These are phyloP conservation scores for Halocynthia aurantium DNA, from an alignment of 23 tunicate genomes.

Conservation along the genomic window DNA sequence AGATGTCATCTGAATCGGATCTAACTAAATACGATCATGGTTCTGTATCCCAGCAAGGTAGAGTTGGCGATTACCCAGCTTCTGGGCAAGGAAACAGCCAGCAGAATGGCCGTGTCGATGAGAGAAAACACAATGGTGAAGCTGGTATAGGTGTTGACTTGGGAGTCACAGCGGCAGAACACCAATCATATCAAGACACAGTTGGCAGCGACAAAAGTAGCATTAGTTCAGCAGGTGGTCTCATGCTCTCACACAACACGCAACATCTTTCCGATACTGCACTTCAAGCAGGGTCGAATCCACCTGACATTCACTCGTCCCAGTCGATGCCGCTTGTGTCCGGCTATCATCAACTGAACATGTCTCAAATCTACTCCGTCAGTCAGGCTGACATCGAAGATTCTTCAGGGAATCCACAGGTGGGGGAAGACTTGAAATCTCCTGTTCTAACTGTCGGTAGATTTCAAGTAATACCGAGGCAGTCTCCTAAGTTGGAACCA, in stretches of 20 bases:
- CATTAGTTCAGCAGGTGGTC: conserved; percentile 5
- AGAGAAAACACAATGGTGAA: neutral
- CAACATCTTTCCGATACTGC: neutral
- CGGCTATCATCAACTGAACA: neutral
- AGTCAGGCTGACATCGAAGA: conserved; percentile 2
- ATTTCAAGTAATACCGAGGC: conserved; percentile 41
- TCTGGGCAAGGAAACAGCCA: neutral
- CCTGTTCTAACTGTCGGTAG: conserved; percentile 50
- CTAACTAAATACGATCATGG: neutral
- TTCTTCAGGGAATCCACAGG: neutral
- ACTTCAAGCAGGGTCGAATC: neutral
- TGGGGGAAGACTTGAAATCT: conserved; percentile 3
- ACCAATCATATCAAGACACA: conserved; percentile 13
- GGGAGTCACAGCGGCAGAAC: neutral
- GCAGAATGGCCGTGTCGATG: neutral
- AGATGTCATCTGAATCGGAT: neutral
- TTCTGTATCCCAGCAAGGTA: neutral
- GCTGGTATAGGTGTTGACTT: too few species aligned
- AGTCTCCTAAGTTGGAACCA: neutral
- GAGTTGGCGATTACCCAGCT: neutral
- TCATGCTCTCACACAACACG: conserved; percentile 2
- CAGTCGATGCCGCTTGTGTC: conserved; percentile 40
- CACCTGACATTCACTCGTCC: conserved; percentile 1
- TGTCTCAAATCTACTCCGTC: neutral
- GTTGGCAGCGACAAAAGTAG: conserved; percentile 26